phyloP scores from a whole-genome alignment of 2,113 vertebrate genomes.

The Lontra canadensis region DNA sequence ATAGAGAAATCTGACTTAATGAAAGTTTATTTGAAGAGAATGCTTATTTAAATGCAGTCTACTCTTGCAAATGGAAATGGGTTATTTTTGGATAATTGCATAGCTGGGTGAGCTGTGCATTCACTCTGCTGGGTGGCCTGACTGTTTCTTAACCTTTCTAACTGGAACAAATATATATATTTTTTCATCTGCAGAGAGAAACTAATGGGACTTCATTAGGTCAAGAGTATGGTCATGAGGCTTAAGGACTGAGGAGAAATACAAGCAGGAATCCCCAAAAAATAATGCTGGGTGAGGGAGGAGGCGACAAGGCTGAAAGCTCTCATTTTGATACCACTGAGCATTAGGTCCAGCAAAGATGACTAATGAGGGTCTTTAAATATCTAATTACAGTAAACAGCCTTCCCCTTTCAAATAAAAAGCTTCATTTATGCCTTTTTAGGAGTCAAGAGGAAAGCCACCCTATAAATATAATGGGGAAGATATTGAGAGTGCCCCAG shows the following conservation, averaged over 20 bases:
- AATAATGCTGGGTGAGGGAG: not conserved
- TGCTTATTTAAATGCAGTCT: slow-evolving; percentile 70
- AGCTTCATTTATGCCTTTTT: slow-evolving; percentile 48
- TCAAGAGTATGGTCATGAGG: slow-evolving; percentile 35
- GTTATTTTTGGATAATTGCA: slow-evolving; percentile 75
- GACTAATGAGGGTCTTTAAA: slow-evolving; percentile 71
- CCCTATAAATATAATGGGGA: slow-evolving; percentile 40
- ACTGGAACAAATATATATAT: not conserved
- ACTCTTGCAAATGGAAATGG: slow-evolving; percentile 60
- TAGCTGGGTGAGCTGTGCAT: slow-evolving; percentile 24
- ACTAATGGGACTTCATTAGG: slow-evolving; percentile 53
- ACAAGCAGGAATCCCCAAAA: not conserved
- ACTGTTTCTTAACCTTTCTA: slow-evolving; percentile 61
- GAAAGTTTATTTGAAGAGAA: slow-evolving; percentile 69
- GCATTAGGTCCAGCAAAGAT: slow-evolving; percentile 56
- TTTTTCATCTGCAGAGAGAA: slow-evolving; percentile 33
- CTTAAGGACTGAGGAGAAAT: not conserved
- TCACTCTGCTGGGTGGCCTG: slow-evolving; percentile 31
- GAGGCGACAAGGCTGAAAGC: not conserved
- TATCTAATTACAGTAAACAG: slow-evolving; percentile 76
- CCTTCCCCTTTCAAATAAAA: slow-evolving; percentile 59
- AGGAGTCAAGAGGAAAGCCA: slow-evolving; percentile 49
- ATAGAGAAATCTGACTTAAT: slow-evolving; percentile 46
- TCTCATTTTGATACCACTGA: slow-evolving; percentile 57
- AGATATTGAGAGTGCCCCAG: not conserved